Evolutionary conservation across 2,797 vertebrate genomes (phyloP).

Genomic region (Anomalospiza imberbis): DNA sequence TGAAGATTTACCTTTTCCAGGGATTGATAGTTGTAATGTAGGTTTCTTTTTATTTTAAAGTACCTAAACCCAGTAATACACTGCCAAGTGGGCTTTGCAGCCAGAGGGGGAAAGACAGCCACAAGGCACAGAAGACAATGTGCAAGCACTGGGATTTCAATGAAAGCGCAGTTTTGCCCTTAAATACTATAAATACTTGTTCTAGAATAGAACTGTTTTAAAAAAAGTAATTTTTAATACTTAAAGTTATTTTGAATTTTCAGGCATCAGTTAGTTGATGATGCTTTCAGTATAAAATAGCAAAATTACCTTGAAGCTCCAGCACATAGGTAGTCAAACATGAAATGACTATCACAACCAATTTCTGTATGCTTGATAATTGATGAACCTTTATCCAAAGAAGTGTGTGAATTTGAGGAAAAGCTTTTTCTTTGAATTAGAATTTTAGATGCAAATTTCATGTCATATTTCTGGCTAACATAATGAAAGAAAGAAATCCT

Average conservation of each 20-base stretch:
- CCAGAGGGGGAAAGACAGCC: not conserved
- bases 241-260: slow-evolving; percentile 21
- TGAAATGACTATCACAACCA: not conserved
- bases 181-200: not conserved
- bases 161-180: not conserved
- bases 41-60: slow-evolving; percentile 34
- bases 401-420: not conserved
- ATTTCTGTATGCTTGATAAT: not conserved
- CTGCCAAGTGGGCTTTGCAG: not conserved
- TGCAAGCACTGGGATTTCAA: slow-evolving; percentile 1
- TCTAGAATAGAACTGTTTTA: slow-evolving; percentile 24
- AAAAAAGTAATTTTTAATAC: slow-evolving; percentile 7
- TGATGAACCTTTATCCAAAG: not conserved
- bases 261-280: slow-evolving; percentile 18
- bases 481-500: slow-evolving; percentile 25
- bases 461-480: not conserved
- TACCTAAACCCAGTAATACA: not conserved
- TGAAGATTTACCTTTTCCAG: slow-evolving; percentile 6
- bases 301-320: slow-evolving; percentile 27
- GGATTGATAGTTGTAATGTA: slow-evolving; percentile 2
- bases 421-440: slow-evolving; percentile 1
- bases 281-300: slow-evolving; percentile 1
- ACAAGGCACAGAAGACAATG: not conserved
- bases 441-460: slow-evolving; percentile 16
- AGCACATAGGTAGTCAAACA: not conserved